Evolutionary conservation across 1,140 invertebrate species (phyloP).

Genomic region (Charaxes varanes): DNA sequence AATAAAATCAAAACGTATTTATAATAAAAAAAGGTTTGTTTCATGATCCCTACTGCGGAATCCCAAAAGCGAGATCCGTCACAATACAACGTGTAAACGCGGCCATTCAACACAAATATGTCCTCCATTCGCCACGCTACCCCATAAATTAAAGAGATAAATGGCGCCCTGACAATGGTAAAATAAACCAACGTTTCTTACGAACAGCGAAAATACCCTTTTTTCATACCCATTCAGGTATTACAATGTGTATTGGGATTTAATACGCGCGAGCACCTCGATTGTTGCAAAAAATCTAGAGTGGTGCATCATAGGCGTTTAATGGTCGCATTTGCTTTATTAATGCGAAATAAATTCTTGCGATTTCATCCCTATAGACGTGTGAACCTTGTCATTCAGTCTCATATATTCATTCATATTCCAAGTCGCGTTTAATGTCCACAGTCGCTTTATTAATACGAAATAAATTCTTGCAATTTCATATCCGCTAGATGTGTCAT

Average conservation of each 20-base stretch:
- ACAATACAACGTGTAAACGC: conserved; percentile 27
- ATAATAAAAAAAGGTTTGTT: neutral
- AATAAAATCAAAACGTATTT: too few relatives aligned
- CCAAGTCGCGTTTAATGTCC: conserved; percentile 16
- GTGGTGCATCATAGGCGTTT: conserved; percentile 16
- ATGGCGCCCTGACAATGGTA: conserved; percentile 63
- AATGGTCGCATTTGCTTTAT: conserved; percentile 19
- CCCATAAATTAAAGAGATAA: conserved; percentile 69
- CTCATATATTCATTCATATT: conserved; percentile 2
- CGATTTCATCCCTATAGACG: conserved; percentile 12
- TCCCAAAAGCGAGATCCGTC: neutral
- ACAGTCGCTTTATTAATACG: conserved; percentile 17
- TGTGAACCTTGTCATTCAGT: too few relatives aligned
- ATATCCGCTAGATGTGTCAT: too few relatives aligned
- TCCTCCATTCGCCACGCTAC: conserved; percentile 55
- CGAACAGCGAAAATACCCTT: conserved; percentile 49
- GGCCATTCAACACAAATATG: conserved; percentile 52
- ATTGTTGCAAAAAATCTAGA: conserved; percentile 46
- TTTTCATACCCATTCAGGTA: conserved; percentile 28
- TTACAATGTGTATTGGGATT: conserved; percentile 47
- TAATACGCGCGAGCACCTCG: conserved; percentile 41
- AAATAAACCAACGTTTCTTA: conserved; percentile 63
- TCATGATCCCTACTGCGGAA: conserved; percentile 1
- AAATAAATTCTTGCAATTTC: conserved; percentile 9
- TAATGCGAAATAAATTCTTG: conserved; percentile 12